Base-by-base conservation (phyloP, 2,888 invertebrate species). In the Sclerodermus sp. region DNA sequence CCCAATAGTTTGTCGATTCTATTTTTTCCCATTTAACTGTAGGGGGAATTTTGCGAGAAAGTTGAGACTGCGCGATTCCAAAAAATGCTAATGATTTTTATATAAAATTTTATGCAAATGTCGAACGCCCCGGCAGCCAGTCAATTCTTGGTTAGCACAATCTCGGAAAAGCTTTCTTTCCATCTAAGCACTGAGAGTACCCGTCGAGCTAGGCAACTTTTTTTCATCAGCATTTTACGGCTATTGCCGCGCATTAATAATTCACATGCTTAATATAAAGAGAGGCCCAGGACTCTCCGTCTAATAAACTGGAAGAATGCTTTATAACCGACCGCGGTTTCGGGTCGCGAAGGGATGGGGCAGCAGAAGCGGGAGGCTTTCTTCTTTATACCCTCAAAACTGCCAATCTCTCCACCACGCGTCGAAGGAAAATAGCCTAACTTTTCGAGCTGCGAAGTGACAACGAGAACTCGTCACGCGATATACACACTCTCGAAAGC, bases 141-240 rank as follows among this genome's bases (percentile, higher is more conserved):
- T 8, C 23, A 23, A 23, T 23, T 23, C 23, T 23, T 8, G 23
- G 23, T 23, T 5, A 3, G 23, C 23, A 5, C 56, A 62, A 64
- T 63, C 61, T 64, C 56, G 49, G 49, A 40, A 57, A 39, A 57
- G 49, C 46, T 43, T 36, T 37, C 49, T 30, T 42, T 34, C 42
- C 44, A 37, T 49, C 46, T 45, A 54, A 44, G 16, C 38, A 34
- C 45, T 23, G 47, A 32, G 16, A 47, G 47, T 52, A 54, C 58
- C 64, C 66, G 61, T 57, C 62, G 66, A 66, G 60, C 60, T 58
- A 39, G 47, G 53, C 58, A 67, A 67, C 66, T 67, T 67, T 66
- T 66, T 67, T 65, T 67, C 67, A 67, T 65, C 67, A 66, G 62
- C 66, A 66, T 68, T 68, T 68, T 68, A 68, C 61, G 68, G 68